Evolutionary conservation across 2,888 invertebrate species (phyloP), one percentile per base, ranked within the genome.

Genomic region (Scaptomyza polygonia): DNA sequence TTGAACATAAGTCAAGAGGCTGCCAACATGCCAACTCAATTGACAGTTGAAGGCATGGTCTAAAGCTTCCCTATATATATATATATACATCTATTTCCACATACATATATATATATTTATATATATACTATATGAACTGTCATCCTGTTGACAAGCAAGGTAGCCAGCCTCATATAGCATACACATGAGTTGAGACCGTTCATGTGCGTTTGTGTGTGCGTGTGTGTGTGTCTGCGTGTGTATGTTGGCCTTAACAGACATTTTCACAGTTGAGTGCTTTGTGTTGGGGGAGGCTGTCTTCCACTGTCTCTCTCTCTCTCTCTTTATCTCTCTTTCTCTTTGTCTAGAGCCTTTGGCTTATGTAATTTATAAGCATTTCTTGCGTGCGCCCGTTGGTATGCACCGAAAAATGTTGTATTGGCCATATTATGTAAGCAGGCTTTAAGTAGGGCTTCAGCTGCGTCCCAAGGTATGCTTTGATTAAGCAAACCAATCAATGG

Each of bases 261-360:
- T 84, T 84, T 84, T 84, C 88, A 84, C 88, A 84, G 84, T 86
- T 73, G 88, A 84, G 80, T 87, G 88, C 82, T 80, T 79, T 84
- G 79, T 79, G 77, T 82, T 86, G 57, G 55, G 52, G 71, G 18
- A 59, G 74, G 59, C 57, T 53, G 74, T 54, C 66, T 83, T 53
- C 44, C 59, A 48, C 32, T 21, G 36, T 40, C 42, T 16, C 21
- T 39, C 29, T 16, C 21, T 34, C 25, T 29, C 32, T 14, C 14
- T 7, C 6, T 36, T 36, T n/a, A n/a, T n/a, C 34, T 32, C 25
- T 29, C 40, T 30, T 8, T 36, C 36, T 7, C 36, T 36, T 36
- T n/a, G 34, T n/a, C 34, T 32, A 42, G 39, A 49, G 62, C 66
- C 51, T 53, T 70, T 49, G 68, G 44, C 73, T 75, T 73, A 82